Evolutionary conservation across 2,113 vertebrate genomes (phyloP).

Genomic region (Chamaea fasciata): DNA sequence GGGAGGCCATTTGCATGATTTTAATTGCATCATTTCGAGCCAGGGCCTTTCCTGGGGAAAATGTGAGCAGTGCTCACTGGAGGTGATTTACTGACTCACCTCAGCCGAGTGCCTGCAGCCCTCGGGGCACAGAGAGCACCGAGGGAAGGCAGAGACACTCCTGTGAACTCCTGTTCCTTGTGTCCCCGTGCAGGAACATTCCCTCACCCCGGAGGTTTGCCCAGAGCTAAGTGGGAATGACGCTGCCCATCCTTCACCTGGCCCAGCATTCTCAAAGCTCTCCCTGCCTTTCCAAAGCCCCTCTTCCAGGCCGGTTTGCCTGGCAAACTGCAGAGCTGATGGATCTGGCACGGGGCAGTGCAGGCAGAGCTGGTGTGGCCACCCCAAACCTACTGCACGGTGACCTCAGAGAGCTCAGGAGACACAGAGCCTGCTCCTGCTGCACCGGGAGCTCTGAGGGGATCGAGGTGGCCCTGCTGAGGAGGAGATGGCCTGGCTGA

Average conservation of each 20-base stretch:
- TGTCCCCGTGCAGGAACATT: neutral
- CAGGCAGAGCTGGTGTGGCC: neutral
- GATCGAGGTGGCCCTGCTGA: accelerated
- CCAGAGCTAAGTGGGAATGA: neutral
- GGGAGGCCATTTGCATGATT: neutral
- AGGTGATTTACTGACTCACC: neutral
- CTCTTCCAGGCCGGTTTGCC: no score
- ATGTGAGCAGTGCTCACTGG: neutral
- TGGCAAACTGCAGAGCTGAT: neutral
- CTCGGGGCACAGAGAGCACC: neutral
- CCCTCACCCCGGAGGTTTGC: neutral
- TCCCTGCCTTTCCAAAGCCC: neutral
- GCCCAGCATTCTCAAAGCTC: neutral
- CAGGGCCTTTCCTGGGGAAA: neutral
- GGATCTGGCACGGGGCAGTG: neutral
- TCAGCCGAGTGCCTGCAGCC: neutral
- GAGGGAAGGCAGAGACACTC: neutral
- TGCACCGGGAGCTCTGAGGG: neutral
- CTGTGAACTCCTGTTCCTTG: accelerated
- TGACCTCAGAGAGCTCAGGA: neutral
- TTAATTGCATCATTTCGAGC: neutral
- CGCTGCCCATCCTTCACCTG: neutral
- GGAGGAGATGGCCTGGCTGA: accelerated
- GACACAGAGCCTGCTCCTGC: neutral
- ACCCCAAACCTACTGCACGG: accelerated